Percentiles rank a stretch among this genome's conserved stretches.
phyloP scores from a whole-genome alignment of 2,113 vertebrate species.

The Climacteris rufus region DNA sequence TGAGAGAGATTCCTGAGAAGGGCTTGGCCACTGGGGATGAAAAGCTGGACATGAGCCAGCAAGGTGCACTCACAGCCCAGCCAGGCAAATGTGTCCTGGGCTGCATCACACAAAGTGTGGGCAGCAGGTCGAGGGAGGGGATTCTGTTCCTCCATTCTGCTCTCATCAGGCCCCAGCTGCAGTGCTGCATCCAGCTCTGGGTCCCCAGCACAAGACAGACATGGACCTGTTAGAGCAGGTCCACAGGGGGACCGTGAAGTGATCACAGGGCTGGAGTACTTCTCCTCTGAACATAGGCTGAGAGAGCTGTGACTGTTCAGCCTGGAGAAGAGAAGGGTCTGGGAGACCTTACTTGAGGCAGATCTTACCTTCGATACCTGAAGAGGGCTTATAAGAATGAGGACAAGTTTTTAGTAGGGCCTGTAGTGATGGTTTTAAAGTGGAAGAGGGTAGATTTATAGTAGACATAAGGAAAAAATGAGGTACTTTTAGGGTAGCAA shows the following conservation, averaged over 20 bases:
- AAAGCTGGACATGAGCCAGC: background rate
- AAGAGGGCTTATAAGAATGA: fast-evolving
- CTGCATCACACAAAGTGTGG: fast-evolving
- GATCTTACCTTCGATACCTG: no score
- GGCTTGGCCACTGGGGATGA: background rate
- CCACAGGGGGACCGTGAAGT: background rate
- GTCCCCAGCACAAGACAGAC: fast-evolving
- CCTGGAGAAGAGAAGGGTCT: background rate
- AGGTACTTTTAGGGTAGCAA: background rate
- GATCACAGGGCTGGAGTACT: background rate
- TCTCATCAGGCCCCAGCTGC: fast-evolving
- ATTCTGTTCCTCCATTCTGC: background rate
- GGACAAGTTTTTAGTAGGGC: background rate
- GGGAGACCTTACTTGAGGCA: background rate
- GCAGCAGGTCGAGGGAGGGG: background rate
- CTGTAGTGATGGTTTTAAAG: background rate
- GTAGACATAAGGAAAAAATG: background rate
- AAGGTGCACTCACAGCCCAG: background rate
- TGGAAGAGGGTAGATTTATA: background rate
- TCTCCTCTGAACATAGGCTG: fast-evolving
- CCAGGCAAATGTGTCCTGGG: fast-evolving
- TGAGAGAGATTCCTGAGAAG: background rate
- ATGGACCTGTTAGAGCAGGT: fast-evolving
- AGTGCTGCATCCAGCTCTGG: background rate
- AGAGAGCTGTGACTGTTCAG: background rate